Evolutionary conservation across 2,113 vertebrate species (phyloP).

Genomic region (Corvus moneduloides): DNA sequence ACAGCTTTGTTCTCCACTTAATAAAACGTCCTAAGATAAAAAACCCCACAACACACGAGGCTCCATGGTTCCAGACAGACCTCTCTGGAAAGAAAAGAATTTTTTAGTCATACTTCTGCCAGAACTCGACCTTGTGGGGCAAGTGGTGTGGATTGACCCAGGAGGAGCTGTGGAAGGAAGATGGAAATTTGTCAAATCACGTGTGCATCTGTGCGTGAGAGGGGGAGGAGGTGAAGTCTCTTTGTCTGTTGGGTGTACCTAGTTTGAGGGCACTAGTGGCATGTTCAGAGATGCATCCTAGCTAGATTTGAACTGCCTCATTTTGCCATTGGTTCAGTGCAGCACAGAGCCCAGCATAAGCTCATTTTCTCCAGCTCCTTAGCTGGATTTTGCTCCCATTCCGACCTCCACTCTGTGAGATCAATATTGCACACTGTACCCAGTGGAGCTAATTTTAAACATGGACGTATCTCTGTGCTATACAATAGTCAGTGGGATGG

Average conservation of each 20-base stretch:
- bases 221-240: not conserved
- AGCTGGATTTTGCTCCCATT: not conserved
- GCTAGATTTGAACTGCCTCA: not conserved
- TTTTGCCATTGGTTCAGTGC: not conserved
- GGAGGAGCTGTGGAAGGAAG: not conserved
- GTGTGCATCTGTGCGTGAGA: not conserved
- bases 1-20: not conserved
- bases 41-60: fast-evolving
- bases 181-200: not conserved
- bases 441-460: not conserved
- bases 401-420: not conserved
- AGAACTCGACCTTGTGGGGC: not conserved
- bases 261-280: not conserved
- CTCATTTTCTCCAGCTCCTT: not conserved
- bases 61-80: not conserved
- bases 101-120: not conserved
- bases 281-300: not conserved
- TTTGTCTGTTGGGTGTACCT: not conserved
- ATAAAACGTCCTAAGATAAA: not conserved
- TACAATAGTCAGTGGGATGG: not conserved
- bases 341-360: not conserved
- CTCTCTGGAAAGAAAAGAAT: not conserved
- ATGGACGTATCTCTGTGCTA: not conserved
- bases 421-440: not conserved
- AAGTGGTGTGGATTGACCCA: not conserved